Evolutionary conservation across 2,888 invertebrate genomes (phyloP), one percentile per base, ranked within the genome.

Genomic region (Ypsolopha scabrella): DNA sequence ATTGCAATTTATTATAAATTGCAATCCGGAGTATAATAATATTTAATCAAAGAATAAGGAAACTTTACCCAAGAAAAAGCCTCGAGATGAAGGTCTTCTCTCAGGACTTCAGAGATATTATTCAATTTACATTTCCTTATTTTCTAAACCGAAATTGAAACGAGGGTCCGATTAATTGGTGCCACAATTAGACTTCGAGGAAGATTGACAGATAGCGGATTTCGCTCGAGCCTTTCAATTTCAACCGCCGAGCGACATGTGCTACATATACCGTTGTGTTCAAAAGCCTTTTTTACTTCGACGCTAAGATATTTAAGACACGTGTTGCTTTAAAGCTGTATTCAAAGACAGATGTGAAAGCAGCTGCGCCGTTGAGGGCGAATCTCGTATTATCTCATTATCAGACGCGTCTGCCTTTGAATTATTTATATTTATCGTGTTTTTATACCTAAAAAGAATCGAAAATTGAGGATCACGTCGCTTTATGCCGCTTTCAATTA

Each of bases 331-430:
- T 35, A 47, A 52, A 60, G 64, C 59, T 56, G 60, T 64, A 68
- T 70, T 68, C 65, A 66, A 64, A 66, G 70, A 73, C 83, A 83
- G 83, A 82, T 83, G 83, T 67, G 64, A 64, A 58, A 61, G 72
- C 83, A 85, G 80, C 85, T 83, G 85, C 70, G 68, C 62, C 54
- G 57, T 53, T 55, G 57, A 59, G 70, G 57, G 53, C 56, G 57
- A 60, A 70, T 68, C 67, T 72, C 61, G 60, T 67, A 58, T 67
- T 72, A 72, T 78, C 76, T 78, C 70, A 60, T 57, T 65, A 67
- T 69, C 64, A 37, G 64, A 61, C 51, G 56, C 54, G 51, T 39
- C 46, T 35, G 57, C 54, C 60, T 34, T 45, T 60, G 63, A 57
- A 57, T 57, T 57, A 58, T 59, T 56, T 58, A 24, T 46, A 33